Conservation (phyloP, 2,797 vertebrate species). For the Vultur gryphus region DNA sequence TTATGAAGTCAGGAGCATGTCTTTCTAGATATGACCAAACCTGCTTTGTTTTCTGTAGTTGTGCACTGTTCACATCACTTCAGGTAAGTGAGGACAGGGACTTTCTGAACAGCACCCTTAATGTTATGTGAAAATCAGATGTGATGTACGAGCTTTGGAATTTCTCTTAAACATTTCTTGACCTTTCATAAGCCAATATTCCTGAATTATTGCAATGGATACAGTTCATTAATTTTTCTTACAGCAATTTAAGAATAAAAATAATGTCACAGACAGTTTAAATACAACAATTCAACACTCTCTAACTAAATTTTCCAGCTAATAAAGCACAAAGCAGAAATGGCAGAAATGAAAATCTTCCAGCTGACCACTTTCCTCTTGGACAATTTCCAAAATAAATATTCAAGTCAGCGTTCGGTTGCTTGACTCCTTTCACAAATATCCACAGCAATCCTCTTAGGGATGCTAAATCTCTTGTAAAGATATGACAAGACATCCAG, state of each 20-base stretch:
- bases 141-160: not conserved
- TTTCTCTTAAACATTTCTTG: not conserved
- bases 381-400: not conserved
- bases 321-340: not conserved
- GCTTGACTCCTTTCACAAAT: not conserved
- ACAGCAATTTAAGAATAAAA: not conserved
- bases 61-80: not conserved
- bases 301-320: not conserved
- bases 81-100: not conserved
- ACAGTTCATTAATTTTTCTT: not conserved
- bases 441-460: not conserved
- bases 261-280: not conserved
- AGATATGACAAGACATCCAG: not conserved
- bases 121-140: not conserved
- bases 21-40: not conserved
- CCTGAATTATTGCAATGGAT: not conserved
- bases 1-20: not conserved
- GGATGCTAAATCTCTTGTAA: not conserved
- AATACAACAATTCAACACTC: not conserved
- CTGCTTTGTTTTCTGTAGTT: not conserved
- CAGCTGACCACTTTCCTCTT: not conserved
- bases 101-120: not conserved
- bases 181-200: not conserved
- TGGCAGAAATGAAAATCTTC: conserved; percentile 6
- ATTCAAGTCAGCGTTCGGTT: not conserved